phyloP scores from a whole-genome alignment of 2,888 invertebrate genomes.

The Machimus atricapillus region DNA sequence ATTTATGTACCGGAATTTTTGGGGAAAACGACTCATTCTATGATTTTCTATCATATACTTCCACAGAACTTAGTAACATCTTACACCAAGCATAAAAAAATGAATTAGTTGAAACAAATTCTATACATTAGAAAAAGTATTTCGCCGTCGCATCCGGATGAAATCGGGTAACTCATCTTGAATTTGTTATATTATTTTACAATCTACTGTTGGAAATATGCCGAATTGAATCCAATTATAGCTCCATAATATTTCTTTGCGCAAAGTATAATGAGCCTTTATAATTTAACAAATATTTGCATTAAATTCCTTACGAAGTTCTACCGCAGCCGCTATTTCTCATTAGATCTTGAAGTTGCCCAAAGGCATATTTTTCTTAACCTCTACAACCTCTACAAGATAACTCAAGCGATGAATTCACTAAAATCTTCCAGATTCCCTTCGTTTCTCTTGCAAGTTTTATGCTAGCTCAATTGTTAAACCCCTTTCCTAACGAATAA shows the following conservation, averaged over 20 bases:
- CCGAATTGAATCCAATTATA: neutral
- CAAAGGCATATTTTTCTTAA: neutral
- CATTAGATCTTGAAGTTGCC: neutral
- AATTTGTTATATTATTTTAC: neutral
- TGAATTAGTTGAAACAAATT: too few relatives aligned
- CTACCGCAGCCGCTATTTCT: neutral
- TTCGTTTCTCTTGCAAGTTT: neutral
- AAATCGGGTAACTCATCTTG: too few relatives aligned
- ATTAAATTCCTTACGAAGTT: neutral
- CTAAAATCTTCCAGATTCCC: neutral
- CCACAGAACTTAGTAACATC: too few relatives aligned
- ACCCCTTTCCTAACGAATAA: neutral
- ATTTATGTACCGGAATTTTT: too few relatives aligned
- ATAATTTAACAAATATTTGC: neutral
- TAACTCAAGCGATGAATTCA: neutral
- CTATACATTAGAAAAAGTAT: too few relatives aligned
- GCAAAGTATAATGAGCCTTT: neutral
- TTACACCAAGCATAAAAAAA: too few relatives aligned
- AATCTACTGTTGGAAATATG: neutral
- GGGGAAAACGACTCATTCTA: too few relatives aligned
- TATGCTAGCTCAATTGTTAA: neutral
- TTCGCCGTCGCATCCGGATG: too few relatives aligned
- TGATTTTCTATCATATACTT: too few relatives aligned
- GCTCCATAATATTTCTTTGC: neutral
- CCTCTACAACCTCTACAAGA: too few relatives aligned